Conservation (phyloP, 2,888 invertebrate species). For the Volucella zonaria region DNA sequence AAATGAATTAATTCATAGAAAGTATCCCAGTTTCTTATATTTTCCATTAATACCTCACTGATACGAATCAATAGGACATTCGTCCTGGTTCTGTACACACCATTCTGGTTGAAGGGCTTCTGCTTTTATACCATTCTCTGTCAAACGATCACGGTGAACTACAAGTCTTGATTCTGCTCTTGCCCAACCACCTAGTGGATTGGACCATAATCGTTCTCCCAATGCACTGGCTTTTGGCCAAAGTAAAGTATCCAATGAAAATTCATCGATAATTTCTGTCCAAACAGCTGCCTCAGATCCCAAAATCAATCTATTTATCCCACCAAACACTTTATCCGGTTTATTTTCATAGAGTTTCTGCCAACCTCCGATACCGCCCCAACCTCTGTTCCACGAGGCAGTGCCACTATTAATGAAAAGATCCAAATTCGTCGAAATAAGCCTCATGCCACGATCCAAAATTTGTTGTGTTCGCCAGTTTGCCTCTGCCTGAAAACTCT, state of each 20-base stretch:
- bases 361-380: slow-evolving; percentile 91
- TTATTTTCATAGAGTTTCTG: slow-evolving; percentile 90
- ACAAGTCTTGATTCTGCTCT: slow-evolving; percentile 88
- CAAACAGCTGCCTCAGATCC: slow-evolving; percentile 91
- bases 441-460: slow-evolving; percentile 86
- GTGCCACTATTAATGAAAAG: slow-evolving; percentile 92
- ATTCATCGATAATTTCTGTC: slow-evolving; percentile 89
- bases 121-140: slow-evolving; percentile 85
- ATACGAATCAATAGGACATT: slow-evolving; percentile 82
- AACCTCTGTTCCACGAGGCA: slow-evolving; percentile 88
- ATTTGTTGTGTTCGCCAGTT: slow-evolving; percentile 85
- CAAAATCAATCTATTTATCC: slow-evolving; percentile 83
- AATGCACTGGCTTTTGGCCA: slow-evolving; percentile 92
- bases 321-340: slow-evolving; percentile 84
- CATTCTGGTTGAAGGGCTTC: slow-evolving; percentile 90
- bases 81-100: slow-evolving; percentile 90
- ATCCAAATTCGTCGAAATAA: slow-evolving; percentile 92
- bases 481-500: slow-evolving; percentile 89
- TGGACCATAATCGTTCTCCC: slow-evolving; percentile 90
- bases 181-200: slow-evolving; percentile 86
- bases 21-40: too few species aligned
- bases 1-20: too few species aligned
- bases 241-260: slow-evolving; percentile 86
- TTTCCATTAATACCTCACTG: too few species aligned
- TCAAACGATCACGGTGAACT: slow-evolving; percentile 85